phyloP scores from a whole-genome alignment of 2,888 invertebrate species.

The Physocephala rufipes region DNA sequence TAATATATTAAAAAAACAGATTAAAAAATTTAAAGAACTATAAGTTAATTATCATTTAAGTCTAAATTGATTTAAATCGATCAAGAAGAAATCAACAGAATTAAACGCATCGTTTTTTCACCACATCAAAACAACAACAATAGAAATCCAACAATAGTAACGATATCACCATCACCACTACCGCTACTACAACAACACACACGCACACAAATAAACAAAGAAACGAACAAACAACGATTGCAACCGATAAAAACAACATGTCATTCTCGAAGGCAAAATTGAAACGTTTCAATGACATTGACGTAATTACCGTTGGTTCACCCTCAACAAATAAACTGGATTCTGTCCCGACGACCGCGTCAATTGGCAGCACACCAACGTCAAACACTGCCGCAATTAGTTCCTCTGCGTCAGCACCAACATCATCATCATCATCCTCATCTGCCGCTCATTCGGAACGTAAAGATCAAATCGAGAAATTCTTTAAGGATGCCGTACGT shows the following conservation, averaged over 20 bases:
- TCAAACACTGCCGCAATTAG: constrained; percentile 46
- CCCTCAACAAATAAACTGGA: constrained; percentile 24
- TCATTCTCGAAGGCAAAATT: constrained; percentile 65
- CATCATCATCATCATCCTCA: constrained; percentile 42
- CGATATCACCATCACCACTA: not conserved
- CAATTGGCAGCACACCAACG: constrained; percentile 24
- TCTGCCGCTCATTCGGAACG: constrained; percentile 56
- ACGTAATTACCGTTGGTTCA: constrained; percentile 52
- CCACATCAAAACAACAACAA: not conserved
- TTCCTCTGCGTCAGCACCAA: constrained; percentile 46
- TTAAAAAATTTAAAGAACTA: too few species aligned
- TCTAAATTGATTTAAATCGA: not conserved
- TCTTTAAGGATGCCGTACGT: constrained; percentile 64
- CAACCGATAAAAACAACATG: constrained; percentile 46
- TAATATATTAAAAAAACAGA: too few species aligned
- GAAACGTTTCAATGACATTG: constrained; percentile 65
- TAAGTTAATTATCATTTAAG: too few species aligned
- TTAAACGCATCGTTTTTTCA: not conserved
- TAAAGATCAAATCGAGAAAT: constrained; percentile 65
- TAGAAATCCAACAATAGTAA: not conserved
- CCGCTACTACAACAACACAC: not conserved
- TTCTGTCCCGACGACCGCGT: constrained; percentile 41
- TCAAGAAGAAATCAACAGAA: not conserved
- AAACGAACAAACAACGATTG: too few species aligned
- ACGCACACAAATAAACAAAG: too few species aligned